Base-by-base conservation (phyloP, 2,888 invertebrate species). In the Leptarthrus brevirostris region DNA sequence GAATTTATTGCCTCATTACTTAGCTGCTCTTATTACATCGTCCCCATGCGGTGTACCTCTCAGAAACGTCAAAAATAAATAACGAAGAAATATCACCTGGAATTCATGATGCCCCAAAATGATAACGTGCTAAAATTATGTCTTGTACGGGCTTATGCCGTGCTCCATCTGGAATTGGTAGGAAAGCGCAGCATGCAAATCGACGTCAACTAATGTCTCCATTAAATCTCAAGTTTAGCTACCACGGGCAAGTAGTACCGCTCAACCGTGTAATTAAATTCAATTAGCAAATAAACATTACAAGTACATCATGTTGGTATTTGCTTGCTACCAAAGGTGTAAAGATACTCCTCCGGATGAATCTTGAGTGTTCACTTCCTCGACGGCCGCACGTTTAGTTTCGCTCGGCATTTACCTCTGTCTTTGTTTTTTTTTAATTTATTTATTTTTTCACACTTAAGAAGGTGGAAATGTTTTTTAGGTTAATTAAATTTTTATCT, bases 91-190 rank as follows among this genome's bases (percentile, higher is more conserved):
- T 58, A 36, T 36, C 58, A 58, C 58, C 20, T 58, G 58, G 58
- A 58, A 58, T 58, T 58, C 36, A 18, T 40, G 58, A 58, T 58
- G 58, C 58, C 58, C 58, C 58, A 58, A 58, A 58, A 58, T 58
- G 58, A 58, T 58, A 58, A 36, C 30, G 56, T 56, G 56, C 14
- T 56, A 14, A 56, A 56, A 30, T 56, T 58, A 58, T 58, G 58
- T 34, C 36, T 22, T 20, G n/a, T 10, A 26, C 2, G 18, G 58
- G 58, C 16, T 36, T 1, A 12, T 40, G 36, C 36, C 58, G 36
- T 58, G 12, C 1, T 1, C 8, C 40, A 40, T 3, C 40, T 12
- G n/a, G 2, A 40, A 40, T 12, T 40, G 40, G 40, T 40, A 2
- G 40, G 10, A 40, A 40, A 40, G 40, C 12, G 40, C 40, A 0